phyloP scores from a whole-genome alignment of 2,888 invertebrate genomes.

The Volucella inflata region DNA sequence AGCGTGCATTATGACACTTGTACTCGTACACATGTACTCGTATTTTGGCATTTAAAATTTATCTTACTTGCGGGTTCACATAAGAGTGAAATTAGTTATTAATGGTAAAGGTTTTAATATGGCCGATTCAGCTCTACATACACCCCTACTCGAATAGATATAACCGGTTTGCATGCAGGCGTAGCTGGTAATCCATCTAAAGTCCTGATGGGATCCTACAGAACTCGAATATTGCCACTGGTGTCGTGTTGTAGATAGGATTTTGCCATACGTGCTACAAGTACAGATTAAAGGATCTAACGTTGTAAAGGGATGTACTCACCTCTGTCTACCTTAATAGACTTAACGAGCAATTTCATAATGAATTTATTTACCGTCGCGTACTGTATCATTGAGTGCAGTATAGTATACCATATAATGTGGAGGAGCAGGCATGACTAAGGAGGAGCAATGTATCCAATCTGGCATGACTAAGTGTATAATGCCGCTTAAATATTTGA shows the following conservation, averaged over 20 bases:
- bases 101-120: constrained; percentile 56
- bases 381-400: constrained; percentile 2
- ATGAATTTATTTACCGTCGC: constrained; percentile 67
- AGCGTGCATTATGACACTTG: constrained; percentile 65
- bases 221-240: constrained; percentile 53
- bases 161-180: neutral
- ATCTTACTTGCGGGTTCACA: constrained; percentile 68
- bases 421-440: constrained; percentile 30
- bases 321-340: constrained; percentile 56
- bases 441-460: constrained; percentile 35
- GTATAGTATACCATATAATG: neutral
- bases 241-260: constrained; percentile 46
- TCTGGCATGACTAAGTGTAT: constrained; percentile 60
- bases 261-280: constrained; percentile 60
- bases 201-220: constrained; percentile 43
- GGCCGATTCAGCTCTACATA: constrained; percentile 6
- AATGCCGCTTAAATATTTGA: constrained; percentile 63
- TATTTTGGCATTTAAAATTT: constrained; percentile 74
- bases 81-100: constrained; percentile 71
- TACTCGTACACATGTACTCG: constrained; percentile 71
- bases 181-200: constrained; percentile 43
- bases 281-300: constrained; percentile 68
- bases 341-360: constrained; percentile 72
- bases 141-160: neutral
- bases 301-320: too few species aligned